Percentiles rank a stretch among this genome's conserved stretches.
Conservation (phyloP, 2,888 invertebrate genomes). For the Erpobdella octoculata region DNA sequence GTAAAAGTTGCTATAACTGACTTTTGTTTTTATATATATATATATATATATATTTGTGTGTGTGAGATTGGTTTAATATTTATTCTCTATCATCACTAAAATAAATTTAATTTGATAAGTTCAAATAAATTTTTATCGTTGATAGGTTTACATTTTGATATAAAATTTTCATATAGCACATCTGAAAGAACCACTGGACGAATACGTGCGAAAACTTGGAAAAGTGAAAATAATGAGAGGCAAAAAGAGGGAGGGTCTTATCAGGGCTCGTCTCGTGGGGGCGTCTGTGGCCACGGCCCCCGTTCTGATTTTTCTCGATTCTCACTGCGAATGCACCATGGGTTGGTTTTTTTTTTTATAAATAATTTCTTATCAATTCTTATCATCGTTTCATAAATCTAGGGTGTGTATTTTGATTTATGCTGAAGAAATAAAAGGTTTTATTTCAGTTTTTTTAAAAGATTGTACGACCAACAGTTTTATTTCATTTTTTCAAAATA, state of each 20-base stretch:
- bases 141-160: neutral
- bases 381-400: neutral
- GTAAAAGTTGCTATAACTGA: too few relatives aligned
- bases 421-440: too few relatives aligned
- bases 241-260: conserved; percentile 78
- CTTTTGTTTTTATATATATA: too few relatives aligned
- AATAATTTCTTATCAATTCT: neutral
- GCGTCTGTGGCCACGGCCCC: conserved; percentile 74
- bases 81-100: neutral
- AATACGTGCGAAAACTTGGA: conserved; percentile 71
- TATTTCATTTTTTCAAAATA: too few relatives aligned
- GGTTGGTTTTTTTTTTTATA: conserved; percentile 40
- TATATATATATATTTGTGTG: too few relatives aligned
- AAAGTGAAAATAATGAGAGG: conserved; percentile 79
- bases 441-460: too few relatives aligned
- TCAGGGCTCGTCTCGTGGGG: conserved; percentile 83
- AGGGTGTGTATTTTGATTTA: too few relatives aligned
- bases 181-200: conserved; percentile 79
- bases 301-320: conserved; percentile 90
- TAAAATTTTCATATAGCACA: conserved; percentile 63
- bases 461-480: too few relatives aligned
- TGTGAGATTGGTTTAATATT: neutral
- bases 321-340: conserved; percentile 89
- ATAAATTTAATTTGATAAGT: neutral
- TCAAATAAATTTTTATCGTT: neutral